Base-by-base conservation (phyloP, 1,140 invertebrate genomes). In the Trigoniulus corallinus region DNA sequence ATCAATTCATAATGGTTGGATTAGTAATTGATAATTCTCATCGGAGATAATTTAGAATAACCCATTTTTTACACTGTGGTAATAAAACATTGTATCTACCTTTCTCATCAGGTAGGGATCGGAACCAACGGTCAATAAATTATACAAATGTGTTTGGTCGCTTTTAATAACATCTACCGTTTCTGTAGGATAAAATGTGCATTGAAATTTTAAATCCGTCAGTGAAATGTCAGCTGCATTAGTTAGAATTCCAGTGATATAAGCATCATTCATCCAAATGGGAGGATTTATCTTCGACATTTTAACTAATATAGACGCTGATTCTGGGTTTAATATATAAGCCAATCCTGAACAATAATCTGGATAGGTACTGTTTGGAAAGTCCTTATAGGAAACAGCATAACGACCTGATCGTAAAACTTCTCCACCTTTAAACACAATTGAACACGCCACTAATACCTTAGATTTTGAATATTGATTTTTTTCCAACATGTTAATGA, bases 181-280 rank as follows among this genome's bases (percentile, higher is more conserved):
- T n/a, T n/a, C n/a, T n/a, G n/a, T n/a, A 34, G 29, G 7, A 34
- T 34, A 7, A 15, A 34, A 7, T 34, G 29, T 34, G 29, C 15
- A 34, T 7, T 34, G 7, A 15, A 34, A 7, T 34, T 34, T 34
- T 34, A 34, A 15, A 34, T 34, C 29, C 7, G 15, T 15, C 7
- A 15, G 29, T 15, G 29, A 34, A 34, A 7, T 34, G 7, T 15
- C 29, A 15, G 15, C 29, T 34, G 42, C 42, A 4, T 20, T 44
- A 12, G 21, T 44, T 20, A 44, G 24, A 21, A 20, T 44, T 44
- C 42, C 42, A 12, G 42, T 44, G 4, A 44, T 44, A 20, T 44
- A 44, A 21, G 42, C 42, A 44, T 44, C 42, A 24, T 44, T 44
- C 18, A 44, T 44, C 42, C 42, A 44, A 44, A 7, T 10, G 7